phyloP scores from a whole-genome alignment of 2,888 invertebrate genomes.

The Hypomecis punctinalis region DNA sequence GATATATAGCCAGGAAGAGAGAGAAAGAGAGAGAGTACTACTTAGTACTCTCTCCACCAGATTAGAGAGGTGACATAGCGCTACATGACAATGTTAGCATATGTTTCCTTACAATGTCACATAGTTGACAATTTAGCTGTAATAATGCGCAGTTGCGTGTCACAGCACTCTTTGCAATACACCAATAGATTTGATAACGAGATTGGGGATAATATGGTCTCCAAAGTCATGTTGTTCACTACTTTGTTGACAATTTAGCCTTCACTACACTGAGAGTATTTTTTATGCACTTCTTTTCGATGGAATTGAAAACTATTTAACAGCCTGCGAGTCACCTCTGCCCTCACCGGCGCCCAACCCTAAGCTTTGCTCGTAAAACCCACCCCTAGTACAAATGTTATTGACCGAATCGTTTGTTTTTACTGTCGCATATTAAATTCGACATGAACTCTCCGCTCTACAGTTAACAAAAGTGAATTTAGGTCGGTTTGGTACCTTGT shows the following conservation, averaged over 20 bases:
- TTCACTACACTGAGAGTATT: neutral
- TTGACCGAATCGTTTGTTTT: conserved; percentile 62
- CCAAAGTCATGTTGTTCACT: too few species aligned
- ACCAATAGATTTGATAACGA: too few species aligned
- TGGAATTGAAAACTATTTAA: conserved; percentile 5
- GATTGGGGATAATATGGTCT: too few species aligned
- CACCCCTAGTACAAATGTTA: conserved; percentile 57
- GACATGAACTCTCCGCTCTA: conserved; percentile 54
- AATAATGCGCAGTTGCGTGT: too few species aligned
- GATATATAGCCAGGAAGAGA: too few species aligned
- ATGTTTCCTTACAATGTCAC: too few species aligned
- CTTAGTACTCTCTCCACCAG: too few species aligned
- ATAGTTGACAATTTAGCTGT: too few species aligned
- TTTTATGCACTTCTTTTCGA: neutral
- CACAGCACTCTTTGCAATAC: too few species aligned
- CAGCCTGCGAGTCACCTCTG: conserved; percentile 5
- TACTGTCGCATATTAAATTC: conserved; percentile 66
- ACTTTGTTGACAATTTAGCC: neutral
- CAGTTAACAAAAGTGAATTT: conserved; percentile 15
- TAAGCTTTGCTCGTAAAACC: conserved; percentile 54
- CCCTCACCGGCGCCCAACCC: conserved; percentile 17
- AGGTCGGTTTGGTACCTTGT: conserved; percentile 22
- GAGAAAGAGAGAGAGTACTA: too few species aligned
- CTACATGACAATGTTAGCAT: too few species aligned
- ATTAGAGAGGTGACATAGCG: too few species aligned